Evolutionary conservation across 2,113 vertebrate genomes (phyloP), one percentile per base, ranked within the genome.

Genomic region (Boleophthalmus pectinirostris): DNA sequence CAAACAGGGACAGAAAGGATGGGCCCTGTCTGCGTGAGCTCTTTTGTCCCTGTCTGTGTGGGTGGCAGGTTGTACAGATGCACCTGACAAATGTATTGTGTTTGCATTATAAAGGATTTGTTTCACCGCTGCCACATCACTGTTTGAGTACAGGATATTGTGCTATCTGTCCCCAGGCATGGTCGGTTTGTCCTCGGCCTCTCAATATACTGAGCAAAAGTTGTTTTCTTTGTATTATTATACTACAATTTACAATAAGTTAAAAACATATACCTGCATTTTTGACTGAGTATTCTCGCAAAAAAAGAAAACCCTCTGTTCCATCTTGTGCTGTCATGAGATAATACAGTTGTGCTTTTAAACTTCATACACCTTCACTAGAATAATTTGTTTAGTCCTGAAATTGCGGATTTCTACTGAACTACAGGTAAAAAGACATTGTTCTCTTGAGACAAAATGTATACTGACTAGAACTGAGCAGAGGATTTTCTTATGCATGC

Each of bases 1-100:
- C 77, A 87, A 86, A 85, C 81, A 74, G 23, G 23, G 70, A 64
- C 49, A 78, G 86, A 86, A 85, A 69, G 83, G 65, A 38, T 79
- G 20, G 69, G 78, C 82, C 82, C 83, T 79, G 84, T 83, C 35
- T 77, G 45, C 83, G 23, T 7, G 24, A 1, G 3, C 65, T 25
- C 51, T 43, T 72, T 66, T 75, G 38, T 71, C 66, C 15, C 46
- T 20, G 6, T 33, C 56, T 72, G 72, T 63, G 58, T 56, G 38
- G 66, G 63, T 63, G 64, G 56, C 57, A 23, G 54, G 73, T 83
- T 75, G 24, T 74, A 68, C 61, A 45, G 67, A 21, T 45, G 69
- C 79, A 77, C 64, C 72, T 78, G 72, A 80, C 69, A 63, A 56
- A 54, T 74, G 43, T 68, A 67, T 57, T 23, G 64, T 56, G 49